Percentiles rank a stretch among this genome's conserved stretches.
Evolutionary conservation across 2,888 invertebrate species (phyloP).

Genomic region (Danaus chrysippus): DNA sequence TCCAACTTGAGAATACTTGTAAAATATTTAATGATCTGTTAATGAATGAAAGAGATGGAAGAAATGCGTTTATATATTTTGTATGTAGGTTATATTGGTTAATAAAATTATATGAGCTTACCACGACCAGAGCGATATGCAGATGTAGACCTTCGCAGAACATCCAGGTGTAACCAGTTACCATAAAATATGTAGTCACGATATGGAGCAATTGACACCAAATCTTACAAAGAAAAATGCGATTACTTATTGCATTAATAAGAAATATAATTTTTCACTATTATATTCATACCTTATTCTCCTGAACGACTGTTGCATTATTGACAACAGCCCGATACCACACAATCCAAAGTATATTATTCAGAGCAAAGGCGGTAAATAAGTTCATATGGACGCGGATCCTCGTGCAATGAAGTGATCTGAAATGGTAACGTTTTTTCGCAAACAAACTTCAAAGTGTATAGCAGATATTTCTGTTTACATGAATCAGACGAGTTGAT

Average conservation of each 20-base stretch:
- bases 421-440: slow-evolving; percentile 37
- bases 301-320: slow-evolving; percentile 74
- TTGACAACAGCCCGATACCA: slow-evolving; percentile 85
- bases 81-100: no score
- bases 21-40: no score
- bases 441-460: slow-evolving; percentile 1
- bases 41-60: no score
- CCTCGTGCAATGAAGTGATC: slow-evolving; percentile 84
- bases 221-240: slow-evolving; percentile 56
- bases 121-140: slow-evolving; percentile 86
- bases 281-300: slow-evolving; percentile 74
- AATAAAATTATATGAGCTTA: slow-evolving; percentile 41
- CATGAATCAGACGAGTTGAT: slow-evolving; percentile 16
- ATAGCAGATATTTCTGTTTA: background rate
- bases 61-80: no score
- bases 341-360: slow-evolving; percentile 86
- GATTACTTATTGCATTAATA: slow-evolving; percentile 38
- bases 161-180: slow-evolving; percentile 92
- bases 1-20: no score
- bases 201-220: slow-evolving; percentile 86
- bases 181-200: slow-evolving; percentile 84
- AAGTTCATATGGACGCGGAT: slow-evolving; percentile 88
- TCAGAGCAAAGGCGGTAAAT: slow-evolving; percentile 86
- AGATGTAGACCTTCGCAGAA: slow-evolving; percentile 89
- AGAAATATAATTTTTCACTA: background rate